A percentile compares a stretch with the other conserved stretches of the same genome.
Evolutionary conservation across 2,113 vertebrate genomes (phyloP).

Genomic region (Embiotoca jacksoni): DNA sequence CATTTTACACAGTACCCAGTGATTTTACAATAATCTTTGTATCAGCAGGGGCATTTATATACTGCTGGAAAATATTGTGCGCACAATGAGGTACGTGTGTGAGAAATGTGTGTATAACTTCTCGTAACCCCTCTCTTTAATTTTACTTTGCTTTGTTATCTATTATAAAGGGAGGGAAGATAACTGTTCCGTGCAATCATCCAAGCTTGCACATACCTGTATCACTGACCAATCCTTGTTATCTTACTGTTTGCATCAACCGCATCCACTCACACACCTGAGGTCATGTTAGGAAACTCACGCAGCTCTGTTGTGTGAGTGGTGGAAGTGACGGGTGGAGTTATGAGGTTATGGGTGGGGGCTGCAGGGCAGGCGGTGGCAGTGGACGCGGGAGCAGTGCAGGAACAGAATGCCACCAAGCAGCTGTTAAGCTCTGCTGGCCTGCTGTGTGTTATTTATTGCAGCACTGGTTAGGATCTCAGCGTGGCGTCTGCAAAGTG

Average conservation of each 20-base stretch:
- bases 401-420: constrained; percentile 69
- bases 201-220: neutral
- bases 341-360: constrained; percentile 49
- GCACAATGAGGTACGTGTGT: constrained; percentile 6
- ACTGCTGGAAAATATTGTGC: neutral
- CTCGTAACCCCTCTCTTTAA: neutral
- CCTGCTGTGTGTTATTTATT: constrained; percentile 83
- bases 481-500: constrained; percentile 81
- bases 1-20: constrained; percentile 1
- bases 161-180: neutral
- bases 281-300: constrained; percentile 31
- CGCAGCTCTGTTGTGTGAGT: constrained; percentile 25
- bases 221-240: constrained; percentile 14
- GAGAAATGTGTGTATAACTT: neutral
- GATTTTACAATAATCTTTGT: constrained; percentile 29
- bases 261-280: constrained; percentile 1
- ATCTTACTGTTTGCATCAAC: constrained; percentile 6
- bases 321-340: constrained; percentile 32
- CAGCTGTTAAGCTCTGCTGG: constrained; percentile 80
- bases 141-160: neutral
- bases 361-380: constrained; percentile 40
- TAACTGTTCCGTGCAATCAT: constrained; percentile 13
- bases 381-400: constrained; percentile 21
- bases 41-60: constrained; percentile 17
- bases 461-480: constrained; percentile 78